phyloP scores from a whole-genome alignment of 1,140 invertebrate genomes.

The Panagrolaimus sp. region DNA sequence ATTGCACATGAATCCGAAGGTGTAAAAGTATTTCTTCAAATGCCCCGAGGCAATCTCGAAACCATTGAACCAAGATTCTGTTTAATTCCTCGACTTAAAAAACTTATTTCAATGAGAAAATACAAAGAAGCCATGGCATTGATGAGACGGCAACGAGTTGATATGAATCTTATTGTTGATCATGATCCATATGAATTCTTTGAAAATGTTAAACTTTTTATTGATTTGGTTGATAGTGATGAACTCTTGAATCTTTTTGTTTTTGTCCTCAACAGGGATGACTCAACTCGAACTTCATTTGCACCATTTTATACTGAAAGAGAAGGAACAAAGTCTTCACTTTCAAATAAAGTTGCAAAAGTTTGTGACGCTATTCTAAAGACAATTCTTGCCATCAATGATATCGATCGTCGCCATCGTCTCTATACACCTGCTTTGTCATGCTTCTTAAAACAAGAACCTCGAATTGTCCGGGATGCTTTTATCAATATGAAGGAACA shows the following conservation, averaged over 20 bases:
- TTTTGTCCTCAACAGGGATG: slow-evolving; percentile 26
- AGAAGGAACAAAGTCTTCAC: background rate
- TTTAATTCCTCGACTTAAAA: slow-evolving; percentile 69
- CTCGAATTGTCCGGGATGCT: slow-evolving; percentile 26
- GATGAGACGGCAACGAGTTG: slow-evolving; percentile 78
- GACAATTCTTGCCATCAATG: background rate
- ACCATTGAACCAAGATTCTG: slow-evolving; percentile 75
- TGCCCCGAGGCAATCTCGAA: slow-evolving; percentile 86
- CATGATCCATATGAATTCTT: slow-evolving; percentile 70
- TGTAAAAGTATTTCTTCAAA: slow-evolving; percentile 74
- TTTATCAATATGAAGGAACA: slow-evolving; percentile 27
- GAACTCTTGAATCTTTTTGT: slow-evolving; percentile 45
- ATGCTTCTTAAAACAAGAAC: slow-evolving; percentile 31
- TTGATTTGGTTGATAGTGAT: slow-evolving; percentile 64
- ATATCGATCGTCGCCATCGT: background rate
- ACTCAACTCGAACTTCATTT: slow-evolving; percentile 34
- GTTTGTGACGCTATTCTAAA: slow-evolving; percentile 13
- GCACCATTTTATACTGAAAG: slow-evolving; percentile 25
- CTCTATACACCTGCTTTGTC: slow-evolving; percentile 32
- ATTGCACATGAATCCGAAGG: slow-evolving; percentile 65
- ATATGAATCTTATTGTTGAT: slow-evolving; percentile 82
- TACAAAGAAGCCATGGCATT: slow-evolving; percentile 68
- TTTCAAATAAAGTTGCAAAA: background rate
- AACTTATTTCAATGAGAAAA: slow-evolving; percentile 65
- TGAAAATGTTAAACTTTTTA: slow-evolving; percentile 66